phyloP scores from a whole-genome alignment of 2,888 invertebrate genomes.

The Diloba caeruleocephala region DNA sequence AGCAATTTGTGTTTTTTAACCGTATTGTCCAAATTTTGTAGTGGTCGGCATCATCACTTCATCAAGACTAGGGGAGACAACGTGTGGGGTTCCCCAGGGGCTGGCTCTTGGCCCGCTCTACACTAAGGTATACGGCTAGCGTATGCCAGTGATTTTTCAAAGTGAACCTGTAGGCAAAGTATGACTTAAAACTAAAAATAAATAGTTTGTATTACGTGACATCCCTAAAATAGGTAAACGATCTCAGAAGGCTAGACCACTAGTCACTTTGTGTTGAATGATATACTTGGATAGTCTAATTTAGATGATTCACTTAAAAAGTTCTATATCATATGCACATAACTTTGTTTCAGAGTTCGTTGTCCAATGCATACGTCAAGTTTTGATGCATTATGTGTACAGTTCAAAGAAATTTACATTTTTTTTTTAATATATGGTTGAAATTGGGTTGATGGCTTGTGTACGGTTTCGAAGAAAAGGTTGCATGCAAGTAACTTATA shows the following conservation, averaged over 20 bases:
- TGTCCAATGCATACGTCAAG: constrained; percentile 11
- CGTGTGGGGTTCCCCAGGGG: too few species aligned
- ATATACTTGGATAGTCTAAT: constrained; percentile 15
- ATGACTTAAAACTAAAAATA: not conserved
- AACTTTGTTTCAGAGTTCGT: constrained; percentile 23
- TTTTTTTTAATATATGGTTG: fast-evolving
- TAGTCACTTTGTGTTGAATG: constrained; percentile 1
- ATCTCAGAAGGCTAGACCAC: constrained; percentile 24
- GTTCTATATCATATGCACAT: constrained; percentile 18
- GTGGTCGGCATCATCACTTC: too few species aligned
- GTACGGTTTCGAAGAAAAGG: constrained; percentile 1
- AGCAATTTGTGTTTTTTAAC: too few species aligned
- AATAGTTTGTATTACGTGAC: not conserved
- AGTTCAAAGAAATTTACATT: not conserved
- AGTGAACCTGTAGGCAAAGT: too few species aligned
- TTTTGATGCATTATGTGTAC: constrained; percentile 5
- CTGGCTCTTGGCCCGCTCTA: too few species aligned
- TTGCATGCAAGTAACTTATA: not conserved
- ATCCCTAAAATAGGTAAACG: constrained; percentile 34
- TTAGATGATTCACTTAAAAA: constrained; percentile 30
- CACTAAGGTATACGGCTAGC: too few species aligned
- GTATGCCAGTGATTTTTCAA: too few species aligned
- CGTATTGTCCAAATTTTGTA: too few species aligned
- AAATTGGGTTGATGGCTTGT: not conserved
- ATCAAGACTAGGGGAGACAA: too few species aligned